Evolutionary conservation across 2,888 invertebrate species (phyloP).

Genomic region (Octodonta nipae): DNA sequence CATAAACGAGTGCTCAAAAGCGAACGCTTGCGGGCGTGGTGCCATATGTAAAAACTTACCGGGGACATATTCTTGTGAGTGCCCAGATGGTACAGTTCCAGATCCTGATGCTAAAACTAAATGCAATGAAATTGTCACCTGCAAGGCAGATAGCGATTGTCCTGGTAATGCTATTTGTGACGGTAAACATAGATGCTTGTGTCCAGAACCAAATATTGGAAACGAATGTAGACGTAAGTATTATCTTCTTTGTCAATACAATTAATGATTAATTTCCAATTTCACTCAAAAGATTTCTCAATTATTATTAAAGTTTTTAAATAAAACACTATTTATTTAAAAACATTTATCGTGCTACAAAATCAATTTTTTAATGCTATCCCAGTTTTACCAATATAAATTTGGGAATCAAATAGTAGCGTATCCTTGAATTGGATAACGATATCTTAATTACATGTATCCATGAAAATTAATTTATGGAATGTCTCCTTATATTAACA

Average conservation of each 20-base stretch:
- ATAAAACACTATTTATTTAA: too few species aligned
- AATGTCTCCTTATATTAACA: too few species aligned
- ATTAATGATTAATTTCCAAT: too few species aligned
- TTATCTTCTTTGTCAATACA: background rate
- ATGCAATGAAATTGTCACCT: slow-evolving; percentile 72
- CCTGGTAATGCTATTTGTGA: slow-evolving; percentile 84
- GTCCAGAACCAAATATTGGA: slow-evolving; percentile 82
- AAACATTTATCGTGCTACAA: too few species aligned
- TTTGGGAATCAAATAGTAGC: too few species aligned
- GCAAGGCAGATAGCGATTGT: slow-evolving; percentile 62
- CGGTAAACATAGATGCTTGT: slow-evolving; percentile 61
- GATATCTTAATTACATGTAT: too few species aligned
- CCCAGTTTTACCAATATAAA: too few species aligned
- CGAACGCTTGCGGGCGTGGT: slow-evolving; percentile 63
- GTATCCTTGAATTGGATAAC: too few species aligned
- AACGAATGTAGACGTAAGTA: slow-evolving; percentile 81
- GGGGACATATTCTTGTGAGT: slow-evolving; percentile 66
- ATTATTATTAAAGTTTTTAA: too few species aligned
- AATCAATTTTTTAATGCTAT: too few species aligned
- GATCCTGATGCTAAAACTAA: slow-evolving; percentile 72
- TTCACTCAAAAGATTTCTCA: too few species aligned
- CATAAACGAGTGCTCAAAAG: slow-evolving; percentile 65
- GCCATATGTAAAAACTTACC: slow-evolving; percentile 67
- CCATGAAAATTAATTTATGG: too few species aligned
- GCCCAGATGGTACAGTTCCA: slow-evolving; percentile 67